Evolutionary conservation across 2,888 invertebrate species (phyloP), one percentile per base, ranked within the genome.

Genomic region (Monochamus alternatus): DNA sequence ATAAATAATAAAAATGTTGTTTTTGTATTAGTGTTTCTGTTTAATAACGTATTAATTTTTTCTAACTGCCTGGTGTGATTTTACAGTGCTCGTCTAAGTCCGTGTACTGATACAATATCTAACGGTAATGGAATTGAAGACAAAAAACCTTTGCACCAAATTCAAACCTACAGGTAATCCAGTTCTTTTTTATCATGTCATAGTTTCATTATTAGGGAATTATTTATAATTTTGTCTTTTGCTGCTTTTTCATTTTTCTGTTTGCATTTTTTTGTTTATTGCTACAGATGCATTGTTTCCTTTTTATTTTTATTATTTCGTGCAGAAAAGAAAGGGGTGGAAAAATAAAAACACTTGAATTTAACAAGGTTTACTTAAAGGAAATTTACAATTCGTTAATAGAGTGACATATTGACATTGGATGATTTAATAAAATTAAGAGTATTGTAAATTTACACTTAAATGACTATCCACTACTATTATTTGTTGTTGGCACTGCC

Each of bases 81-180:
- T 86, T 86, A 80, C 84, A 88, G 87, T 86, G 84, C 85, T 80
- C 87, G 91, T 91, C 90, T 91, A 90, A 92, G 91, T 90, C 90
- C 91, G 87, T 91, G 91, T 89, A 90, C 90, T 87, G 92, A 92
- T 89, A 91, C 80, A 76, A 77, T 85, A 88, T 89, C 90, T 87
- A 91, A 93, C 87, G 91, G 92, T 79, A 92, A 92, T 89, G 91
- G 91, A 87, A 81, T 84, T 71, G 92, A 92, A 83, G 94, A 94
- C 88, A 93, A 93, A 90, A 92, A 92, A 89, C 92, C 92, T 86
- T 90, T 91, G 88, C 90, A 90, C 85, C 91, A 94, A 90, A 94
- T 94, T 87, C 94, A 95, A 90, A 94, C 94, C 75, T 94, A 94
- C 91, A 94, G 93, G 94, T 94, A 91, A 88, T 90, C 89, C 64